Base-by-base conservation (phyloP, 2,888 invertebrate genomes). In the Noctua pronuba region DNA sequence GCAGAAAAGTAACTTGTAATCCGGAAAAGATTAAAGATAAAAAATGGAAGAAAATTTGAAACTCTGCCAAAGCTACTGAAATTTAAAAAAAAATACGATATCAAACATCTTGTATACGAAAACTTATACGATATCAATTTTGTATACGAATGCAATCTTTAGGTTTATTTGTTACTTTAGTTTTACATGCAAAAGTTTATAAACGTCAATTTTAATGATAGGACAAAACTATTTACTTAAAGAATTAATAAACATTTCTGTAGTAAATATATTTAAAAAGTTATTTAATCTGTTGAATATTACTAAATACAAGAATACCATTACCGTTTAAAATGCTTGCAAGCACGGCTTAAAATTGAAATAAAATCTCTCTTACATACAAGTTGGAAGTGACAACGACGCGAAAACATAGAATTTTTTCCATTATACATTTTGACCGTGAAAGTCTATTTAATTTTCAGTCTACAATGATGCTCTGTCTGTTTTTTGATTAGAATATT, bases 101-200 rank as follows among this genome's bases (percentile, higher is more conserved):
- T 74, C 52, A 81, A 73, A 73, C 21, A 73, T 16, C 16, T 68
- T 68, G 82, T 82, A 82, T 82, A 82, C 86, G 83, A 82, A 74
- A 18, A 65, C 11, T 16, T 28, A 64, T 82, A 82, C 49, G 35
- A 82, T 82, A 86, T 86, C 70, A 82, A 64, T 62, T 81, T 67
- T 52, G 86, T 86, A 82, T 82, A 82, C 83, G 70, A 86, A 18
- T 41, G 24, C 16, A 31, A 35, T 21, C 1, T 65, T 41, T 71
- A 60, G 10, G 28, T 62, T 73, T n/a, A 60, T 85, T 80, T 58
- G 49, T 70, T 67, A 62, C 28, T 31, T 79, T 49, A 52, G 18
- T 44, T 81, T 49, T n/a, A 28, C 52, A 28, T 44, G n/a, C n/a
- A 52, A 78, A 65, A 7, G 0, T 11, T 24, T 38, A 41, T 41